These are phyloP conservation scores for Allacma fusca DNA, from an alignment of 2,888 invertebrate genomes.

Conservation along the genomic window DNA sequence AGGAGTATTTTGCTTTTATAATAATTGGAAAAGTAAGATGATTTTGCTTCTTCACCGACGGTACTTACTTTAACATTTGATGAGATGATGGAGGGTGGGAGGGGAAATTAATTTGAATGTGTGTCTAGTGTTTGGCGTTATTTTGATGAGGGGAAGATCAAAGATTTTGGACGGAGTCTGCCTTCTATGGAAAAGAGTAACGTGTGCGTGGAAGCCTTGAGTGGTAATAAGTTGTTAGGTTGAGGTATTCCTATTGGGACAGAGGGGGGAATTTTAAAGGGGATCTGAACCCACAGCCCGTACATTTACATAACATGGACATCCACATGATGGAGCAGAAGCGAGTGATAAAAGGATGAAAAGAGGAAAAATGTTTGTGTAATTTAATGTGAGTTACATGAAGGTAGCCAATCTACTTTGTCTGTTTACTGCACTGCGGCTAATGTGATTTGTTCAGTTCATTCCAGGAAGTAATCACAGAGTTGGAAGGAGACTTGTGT, in stretches of 20 bases:
- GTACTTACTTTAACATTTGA: too few species aligned
- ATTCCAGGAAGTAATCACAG: constrained; percentile 35
- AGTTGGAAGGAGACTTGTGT: constrained; percentile 14
- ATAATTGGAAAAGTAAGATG: too few species aligned
- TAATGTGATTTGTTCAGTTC: constrained; percentile 41
- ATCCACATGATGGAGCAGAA: neutral
- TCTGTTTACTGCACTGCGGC: constrained; percentile 36
- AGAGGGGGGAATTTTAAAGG: constrained; percentile 17
- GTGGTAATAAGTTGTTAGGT: neutral
- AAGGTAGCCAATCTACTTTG: constrained; percentile 25
- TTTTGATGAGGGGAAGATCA: neutral
- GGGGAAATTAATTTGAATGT: too few species aligned
- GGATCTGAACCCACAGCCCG: neutral
- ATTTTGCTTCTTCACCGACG: too few species aligned
- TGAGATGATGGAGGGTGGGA: too few species aligned
- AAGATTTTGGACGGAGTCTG: neutral
- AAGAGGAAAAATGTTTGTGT: constrained; percentile 27
- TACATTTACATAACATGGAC: neutral
- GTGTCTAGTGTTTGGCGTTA: neutral
- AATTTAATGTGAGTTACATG: constrained; percentile 32
- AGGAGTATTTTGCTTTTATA: too few species aligned
- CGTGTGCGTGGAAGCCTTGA: too few species aligned
- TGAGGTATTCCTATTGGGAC: constrained; percentile 1
- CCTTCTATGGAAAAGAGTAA: too few species aligned
- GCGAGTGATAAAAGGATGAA: constrained; percentile 2